A percentile compares a stretch with the other conserved stretches of the same genome.
These are phyloP conservation scores for Nycteola revayana DNA, from an alignment of 2,888 invertebrate genomes.

Conservation along the genomic window DNA sequence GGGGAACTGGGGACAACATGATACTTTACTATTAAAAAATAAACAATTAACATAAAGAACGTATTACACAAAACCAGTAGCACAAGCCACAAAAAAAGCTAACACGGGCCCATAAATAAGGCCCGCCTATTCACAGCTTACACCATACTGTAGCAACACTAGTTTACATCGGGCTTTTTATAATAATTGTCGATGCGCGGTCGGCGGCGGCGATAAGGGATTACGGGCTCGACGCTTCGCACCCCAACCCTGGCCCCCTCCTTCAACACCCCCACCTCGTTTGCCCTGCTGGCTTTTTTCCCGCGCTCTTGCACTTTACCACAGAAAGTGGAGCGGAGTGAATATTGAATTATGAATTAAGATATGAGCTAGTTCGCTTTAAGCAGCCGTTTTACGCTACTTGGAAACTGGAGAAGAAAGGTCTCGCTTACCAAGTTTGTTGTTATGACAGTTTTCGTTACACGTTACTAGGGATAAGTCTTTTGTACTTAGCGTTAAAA, in stretches of 20 bases:
- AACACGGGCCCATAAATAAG: slow-evolving; percentile 30
- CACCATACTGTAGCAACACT: slow-evolving; percentile 35
- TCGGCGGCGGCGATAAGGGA: slow-evolving; percentile 70
- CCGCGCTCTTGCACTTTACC: slow-evolving; percentile 68
- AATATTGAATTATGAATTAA: slow-evolving; percentile 76
- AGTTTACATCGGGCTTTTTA: slow-evolving; percentile 59
- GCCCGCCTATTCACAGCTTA: slow-evolving; percentile 18
- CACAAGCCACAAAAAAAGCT: slow-evolving; percentile 17
- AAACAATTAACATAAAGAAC: no score
- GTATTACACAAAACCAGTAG: no score
- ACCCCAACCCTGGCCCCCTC: slow-evolving; percentile 30
- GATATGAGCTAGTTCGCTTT: slow-evolving; percentile 50
- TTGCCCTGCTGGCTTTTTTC: slow-evolving; percentile 64
- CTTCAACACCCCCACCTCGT: slow-evolving; percentile 25
- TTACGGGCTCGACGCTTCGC: slow-evolving; percentile 46
- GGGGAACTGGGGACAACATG: no score
- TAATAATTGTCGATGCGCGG: slow-evolving; percentile 72
- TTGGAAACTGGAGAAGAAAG: slow-evolving; percentile 17
- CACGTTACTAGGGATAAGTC: slow-evolving; percentile 18
- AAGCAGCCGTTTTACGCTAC: slow-evolving; percentile 28
- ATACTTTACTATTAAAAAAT: no score
- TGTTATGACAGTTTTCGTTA: slow-evolving; percentile 30
- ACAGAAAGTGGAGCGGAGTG: slow-evolving; percentile 50
- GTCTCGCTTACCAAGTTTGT: slow-evolving; percentile 25
- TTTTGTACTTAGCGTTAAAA: slow-evolving; percentile 19